Conservation (phyloP, 1,140 invertebrate genomes). For the Melipona quadrifasciata region DNA sequence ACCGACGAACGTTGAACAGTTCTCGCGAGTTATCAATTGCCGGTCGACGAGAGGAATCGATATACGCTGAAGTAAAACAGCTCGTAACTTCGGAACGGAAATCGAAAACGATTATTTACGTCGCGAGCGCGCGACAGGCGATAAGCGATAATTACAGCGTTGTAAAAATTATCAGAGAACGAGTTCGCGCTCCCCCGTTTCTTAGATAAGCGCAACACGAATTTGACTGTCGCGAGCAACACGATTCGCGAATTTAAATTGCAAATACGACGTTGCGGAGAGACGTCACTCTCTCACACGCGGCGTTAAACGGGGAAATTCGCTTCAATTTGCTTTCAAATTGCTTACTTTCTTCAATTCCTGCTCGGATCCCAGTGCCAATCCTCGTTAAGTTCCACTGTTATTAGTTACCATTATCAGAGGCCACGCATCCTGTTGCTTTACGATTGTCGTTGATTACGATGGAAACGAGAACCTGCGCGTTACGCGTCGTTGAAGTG, state of each 20-base stretch:
- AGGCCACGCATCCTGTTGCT: background rate
- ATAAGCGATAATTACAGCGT: background rate
- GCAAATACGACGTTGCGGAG: background rate
- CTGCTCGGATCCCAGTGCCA: too few relatives aligned
- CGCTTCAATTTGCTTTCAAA: background rate
- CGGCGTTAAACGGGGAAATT: background rate
- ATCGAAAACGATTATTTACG: slow-evolving; percentile 14
- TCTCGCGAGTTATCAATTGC: background rate
- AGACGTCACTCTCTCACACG: background rate
- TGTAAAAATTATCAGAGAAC: slow-evolving; percentile 20
- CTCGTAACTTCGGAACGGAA: background rate
- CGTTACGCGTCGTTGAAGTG: background rate
- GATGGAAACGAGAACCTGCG: background rate
- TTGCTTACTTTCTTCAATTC: too few relatives aligned
- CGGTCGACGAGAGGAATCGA: background rate
- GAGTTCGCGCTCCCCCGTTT: background rate
- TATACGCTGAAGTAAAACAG: background rate
- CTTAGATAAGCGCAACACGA: background rate
- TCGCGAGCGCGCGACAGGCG: background rate
- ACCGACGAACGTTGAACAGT: too few relatives aligned
- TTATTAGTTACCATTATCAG: background rate
- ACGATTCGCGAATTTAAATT: background rate
- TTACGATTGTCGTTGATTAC: background rate
- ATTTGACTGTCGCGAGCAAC: slow-evolving; percentile 11
- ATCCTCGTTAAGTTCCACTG: background rate